A percentile compares a stretch with the other conserved stretches of the same genome.
Conservation (phyloP, 2,888 invertebrate genomes). For the Drosophila prostipennis region DNA sequence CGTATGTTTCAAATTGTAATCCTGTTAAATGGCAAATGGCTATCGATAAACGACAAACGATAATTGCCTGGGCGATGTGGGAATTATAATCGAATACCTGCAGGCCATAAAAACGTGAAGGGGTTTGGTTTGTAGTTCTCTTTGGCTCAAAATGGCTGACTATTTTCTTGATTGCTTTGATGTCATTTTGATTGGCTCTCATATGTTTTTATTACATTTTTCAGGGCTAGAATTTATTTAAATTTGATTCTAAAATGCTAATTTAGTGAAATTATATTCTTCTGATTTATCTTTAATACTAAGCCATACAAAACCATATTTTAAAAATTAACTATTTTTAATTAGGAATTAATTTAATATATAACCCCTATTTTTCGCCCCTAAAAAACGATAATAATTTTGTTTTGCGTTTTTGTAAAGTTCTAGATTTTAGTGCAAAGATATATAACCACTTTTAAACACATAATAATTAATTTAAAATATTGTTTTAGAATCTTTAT, state of each 20-base stretch:
- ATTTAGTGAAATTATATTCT: too few relatives aligned
- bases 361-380: too few relatives aligned
- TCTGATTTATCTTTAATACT: too few relatives aligned
- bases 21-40: conserved; percentile 33
- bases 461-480: too few relatives aligned
- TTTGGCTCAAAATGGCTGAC: neutral
- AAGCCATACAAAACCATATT: too few relatives aligned
- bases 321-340: too few relatives aligned
- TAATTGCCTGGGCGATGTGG: conserved; percentile 32
- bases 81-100: conserved; percentile 24
- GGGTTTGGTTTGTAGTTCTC: neutral
- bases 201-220: neutral
- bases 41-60: conserved; percentile 35
- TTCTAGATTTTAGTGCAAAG: too few relatives aligned
- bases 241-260: neutral
- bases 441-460: too few relatives aligned
- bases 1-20: conserved; percentile 39
- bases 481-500: too few relatives aligned
- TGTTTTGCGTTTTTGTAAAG: too few relatives aligned
- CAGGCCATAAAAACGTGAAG: conserved; percentile 9
- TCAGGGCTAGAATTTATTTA: neutral
- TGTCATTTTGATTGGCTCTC: neutral
- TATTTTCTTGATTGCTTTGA: conserved; percentile 13
- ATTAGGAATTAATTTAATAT: too few relatives aligned
- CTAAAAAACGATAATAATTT: too few relatives aligned